Evolutionary conservation across 2,113 vertebrate species (phyloP), one percentile per base, ranked within the genome.

Genomic region (Perca schrenkii): DNA sequence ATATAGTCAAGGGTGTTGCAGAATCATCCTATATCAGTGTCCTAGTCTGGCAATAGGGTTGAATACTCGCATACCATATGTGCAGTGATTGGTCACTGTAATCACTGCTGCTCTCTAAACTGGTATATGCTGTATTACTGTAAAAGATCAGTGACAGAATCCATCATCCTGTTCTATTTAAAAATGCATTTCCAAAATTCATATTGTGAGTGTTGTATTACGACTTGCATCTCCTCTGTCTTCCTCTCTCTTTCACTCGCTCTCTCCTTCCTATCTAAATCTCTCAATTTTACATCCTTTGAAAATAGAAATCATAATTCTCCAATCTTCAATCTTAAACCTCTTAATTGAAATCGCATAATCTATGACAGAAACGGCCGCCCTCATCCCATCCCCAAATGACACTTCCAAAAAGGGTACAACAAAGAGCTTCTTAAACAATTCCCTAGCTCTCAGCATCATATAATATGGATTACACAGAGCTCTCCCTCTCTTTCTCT

Each of bases 391-490:
- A 19, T 88, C 75, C 90, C 92, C 81, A 77, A 54, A 78, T 61
- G 78, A 82, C 87, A 57, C 79, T 74, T 79, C 57, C 78, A 79
- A 90, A 92, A 90, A 81, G 87, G 90, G 43, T 60, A 58, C 76
- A 86, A 93, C 91, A 94, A 94, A 94, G 88, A 89, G 74, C 88
- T 91, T 93, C 93, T 94, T 93, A 92, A 94, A 93, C 92, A 91
- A 91, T 93, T 94, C 93, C 93, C 91, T 69, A 0, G 53, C 79
- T 85, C 83, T 88, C 82, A 0, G 52, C 81, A 65, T 61, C 80
- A 88, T 75, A 93, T 93, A 90, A 94, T 94, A 89, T 94, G 94
- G 93, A 92, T 94, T 94, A 93, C 88, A 79, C 72, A 77, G 66
- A 15, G 43, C 86, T 85, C 79, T 78, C 53, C 54, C 84, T 84